Evolutionary conservation across 2,113 vertebrate species (phyloP), one percentile per base, ranked within the genome.

Genomic region (Polypterus bichir): DNA sequence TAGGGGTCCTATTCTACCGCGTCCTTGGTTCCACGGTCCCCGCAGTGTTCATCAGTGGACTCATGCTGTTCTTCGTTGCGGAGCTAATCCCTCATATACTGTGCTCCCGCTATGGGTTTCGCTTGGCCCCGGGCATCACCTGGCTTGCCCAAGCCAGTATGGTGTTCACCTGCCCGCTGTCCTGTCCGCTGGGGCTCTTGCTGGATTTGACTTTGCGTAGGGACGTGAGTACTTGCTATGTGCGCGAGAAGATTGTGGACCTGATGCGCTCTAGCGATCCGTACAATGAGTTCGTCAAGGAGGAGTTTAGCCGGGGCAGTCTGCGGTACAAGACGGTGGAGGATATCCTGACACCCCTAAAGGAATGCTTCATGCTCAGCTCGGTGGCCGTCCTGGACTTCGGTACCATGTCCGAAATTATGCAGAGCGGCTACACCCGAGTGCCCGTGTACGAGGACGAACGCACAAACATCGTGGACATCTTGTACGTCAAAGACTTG

Each of bases 361-460:
- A 89, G 55, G 88, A 94, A 64, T 95, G 92, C 70, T 94, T 92
- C 78, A 93, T 95, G 92, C 82, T 95, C 58, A 84, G 87, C 44
- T 79, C 87, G 62, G 77, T 79, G 1, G 77, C 81, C 1, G 71
- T 89, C 48, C 81, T 95, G 68, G 92, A 95, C 73, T 95, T 95
- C 70, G 76, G 76, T 71, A 91, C 89, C 70, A 87, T 95, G 88
- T 93, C 92, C 0, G 85, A 84, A 65, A 88, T 96, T 79, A 94
- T 96, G 92, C 92, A 94, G 87, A 88, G 92, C 49, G 90, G 92
- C 3, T 89, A 94, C 81, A 93, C 89, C 1, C 84, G 91, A 3
- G 91, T 96, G 11, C 92, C 92, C 0, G 86, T 96, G 9, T 96
- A 93, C 3, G 92, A 96, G 65, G 91, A 91, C 48, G 92, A 95